Evolutionary conservation across 2,113 vertebrate species (phyloP), one percentile per base, ranked within the genome.

Genomic region (Gymnogyps californianus): DNA sequence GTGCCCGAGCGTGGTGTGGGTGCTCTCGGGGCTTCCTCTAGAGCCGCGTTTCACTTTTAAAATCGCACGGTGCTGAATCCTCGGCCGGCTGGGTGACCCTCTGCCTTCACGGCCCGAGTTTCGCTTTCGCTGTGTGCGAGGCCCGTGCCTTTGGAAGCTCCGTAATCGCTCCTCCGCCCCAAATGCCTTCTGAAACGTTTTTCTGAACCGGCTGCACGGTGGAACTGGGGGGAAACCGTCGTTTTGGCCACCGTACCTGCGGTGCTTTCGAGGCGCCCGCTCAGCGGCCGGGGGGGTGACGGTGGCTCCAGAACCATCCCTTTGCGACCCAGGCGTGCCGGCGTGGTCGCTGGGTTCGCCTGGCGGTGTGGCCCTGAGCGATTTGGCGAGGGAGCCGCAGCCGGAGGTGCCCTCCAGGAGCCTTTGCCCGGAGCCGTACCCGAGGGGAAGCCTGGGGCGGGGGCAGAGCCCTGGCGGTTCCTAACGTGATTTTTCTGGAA

Each of bases 91-190:
- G 55, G 19, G 38, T 25, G 38, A 29, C 17, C 32, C 46, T 7
- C 28, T 31, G 72, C 55, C 62, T 5, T 9, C 8, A 1, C 31
- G 21, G 46, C 34, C 74, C 4, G 0, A 7, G 55, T 16, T 59
- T 47, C 6, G 5, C 66, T 54, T 55, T 46, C 2, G 0, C 1
- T 5, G 38, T 24, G 51, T 1, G 10, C 0, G 2, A 36, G 49
- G 42, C 17, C 9, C 0, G 2, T 2, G 55, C 62, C 17, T 13
- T 15, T 14, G 61, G 58, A 25, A 65, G 2, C 49, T 12, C 20
- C 26, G 7, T 9, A 2, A 4, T 10, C 1, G 6, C 34, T 47
- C 29, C 75, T 16, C 32, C 16, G 1, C 15, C 58, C 15, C 34
- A 22, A 36, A 18, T 0, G 5, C 8, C 4, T 19, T 20, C 42